Base-by-base conservation (phyloP, 2,113 vertebrate genomes). In the Zosterops pallidus region DNA sequence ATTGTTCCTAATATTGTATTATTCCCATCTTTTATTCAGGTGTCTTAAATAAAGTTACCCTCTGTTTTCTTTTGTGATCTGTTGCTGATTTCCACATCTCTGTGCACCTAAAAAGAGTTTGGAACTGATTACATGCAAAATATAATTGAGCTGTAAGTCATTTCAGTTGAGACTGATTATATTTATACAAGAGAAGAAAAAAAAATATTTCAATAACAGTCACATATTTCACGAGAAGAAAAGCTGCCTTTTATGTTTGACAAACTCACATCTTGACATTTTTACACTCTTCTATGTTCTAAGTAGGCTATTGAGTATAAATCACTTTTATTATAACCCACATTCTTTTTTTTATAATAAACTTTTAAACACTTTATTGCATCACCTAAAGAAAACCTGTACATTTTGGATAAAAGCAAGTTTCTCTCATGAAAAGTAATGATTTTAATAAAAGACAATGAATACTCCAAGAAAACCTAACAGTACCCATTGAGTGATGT, bases 121-220 rank as follows among this genome's bases (percentile, higher is more conserved):
- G 63, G 68, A 94, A 87, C 85, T 92, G 81, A 96, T 94, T 97
- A 92, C 69, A 96, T 92, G 44, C 31, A 90, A 96, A 96, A 92
- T 84, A 80, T 81, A 88, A 92, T 95, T 91, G 77, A 94, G 92
- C 74, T 95, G 65, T 64, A 92, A 95, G 72, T 57, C 62, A 89
- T 96, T 97, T 96, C 76, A 72, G 37, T 95, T 96, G 74, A 92
- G 89, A 90, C 59, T 94, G 89, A 94, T 96, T 97, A 96, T 91
- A 50, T 86, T 89, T 90, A 88, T 89, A 83, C 26, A 83, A 87
- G 84, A 59, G n/a, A 74, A 71, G 42, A 79, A 91, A 95, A 81
- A 81, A 87, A 89, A 64, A 12, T 22, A 85, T 94, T 92, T 94
- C 56, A 76, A 69, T 41, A 67, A 75, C 60, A 90, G 89, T 47